A percentile compares a stretch with the other conserved stretches of the same genome.
Evolutionary conservation across 2,888 invertebrate species (phyloP).

Genomic region (Phengaris arion): DNA sequence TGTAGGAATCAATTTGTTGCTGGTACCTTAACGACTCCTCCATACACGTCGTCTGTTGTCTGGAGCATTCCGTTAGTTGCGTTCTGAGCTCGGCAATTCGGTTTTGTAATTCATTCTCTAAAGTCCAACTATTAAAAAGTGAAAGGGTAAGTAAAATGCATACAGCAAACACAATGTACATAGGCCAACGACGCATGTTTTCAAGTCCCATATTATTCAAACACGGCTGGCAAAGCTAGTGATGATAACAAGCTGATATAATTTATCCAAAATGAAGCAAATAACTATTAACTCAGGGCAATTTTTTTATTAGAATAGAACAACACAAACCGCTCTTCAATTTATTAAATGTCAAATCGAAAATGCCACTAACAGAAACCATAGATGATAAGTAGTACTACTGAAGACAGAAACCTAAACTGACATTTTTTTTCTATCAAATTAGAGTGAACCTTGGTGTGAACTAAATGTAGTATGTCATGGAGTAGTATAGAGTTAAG

Average conservation of each 20-base stretch:
- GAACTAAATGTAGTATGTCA: too few species aligned
- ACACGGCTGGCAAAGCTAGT: background rate
- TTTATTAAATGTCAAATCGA: background rate
- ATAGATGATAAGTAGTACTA: too few species aligned
- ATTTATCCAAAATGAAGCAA: background rate
- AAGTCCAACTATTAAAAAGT: slow-evolving; percentile 72
- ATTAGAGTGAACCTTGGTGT: too few species aligned
- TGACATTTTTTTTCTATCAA: too few species aligned
- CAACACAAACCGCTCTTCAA: slow-evolving; percentile 2
- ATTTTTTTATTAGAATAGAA: background rate
- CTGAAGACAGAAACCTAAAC: too few species aligned
- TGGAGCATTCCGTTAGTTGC: slow-evolving; percentile 68
- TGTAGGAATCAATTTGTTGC: slow-evolving; percentile 63
- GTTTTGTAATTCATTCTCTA: slow-evolving; percentile 65
- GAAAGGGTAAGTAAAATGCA: slow-evolving; percentile 70
- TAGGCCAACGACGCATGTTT: slow-evolving; percentile 77
- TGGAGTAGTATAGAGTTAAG: too few species aligned
- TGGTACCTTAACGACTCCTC: slow-evolving; percentile 65
- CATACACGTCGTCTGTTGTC: slow-evolving; percentile 66
- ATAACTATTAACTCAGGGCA: background rate
- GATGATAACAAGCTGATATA: background rate
- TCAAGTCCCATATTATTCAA: slow-evolving; percentile 64
- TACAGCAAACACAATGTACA: slow-evolving; percentile 68
- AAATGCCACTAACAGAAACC: too few species aligned
- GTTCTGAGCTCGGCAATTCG: slow-evolving; percentile 58